These are phyloP conservation scores for Phymastichus coffea DNA, from an alignment of 1,140 invertebrate genomes.

Conservation along the genomic window DNA sequence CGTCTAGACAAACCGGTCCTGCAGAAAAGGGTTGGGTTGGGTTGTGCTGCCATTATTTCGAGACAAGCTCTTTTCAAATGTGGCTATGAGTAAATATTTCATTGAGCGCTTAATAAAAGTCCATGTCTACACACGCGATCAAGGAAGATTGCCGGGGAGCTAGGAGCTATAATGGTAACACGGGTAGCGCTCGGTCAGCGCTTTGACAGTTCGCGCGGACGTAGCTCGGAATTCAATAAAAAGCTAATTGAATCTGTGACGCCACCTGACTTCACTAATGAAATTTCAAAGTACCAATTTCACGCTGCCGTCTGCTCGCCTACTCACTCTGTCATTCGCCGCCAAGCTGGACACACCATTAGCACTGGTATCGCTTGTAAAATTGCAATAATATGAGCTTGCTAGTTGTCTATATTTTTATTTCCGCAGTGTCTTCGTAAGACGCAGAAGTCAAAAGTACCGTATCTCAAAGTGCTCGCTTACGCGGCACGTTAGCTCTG, in stretches of 20 bases:
- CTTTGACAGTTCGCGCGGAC: conserved; percentile 56
- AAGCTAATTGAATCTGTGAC: conserved; percentile 58
- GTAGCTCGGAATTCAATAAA: conserved; percentile 57
- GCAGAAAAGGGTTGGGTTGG: too few relatives aligned
- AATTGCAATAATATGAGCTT: conserved; percentile 44
- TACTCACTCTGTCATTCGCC: conserved; percentile 1
- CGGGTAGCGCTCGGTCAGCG: conserved; percentile 15
- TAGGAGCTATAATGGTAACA: too few relatives aligned
- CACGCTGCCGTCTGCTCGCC: conserved; percentile 47
- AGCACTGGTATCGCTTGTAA: conserved; percentile 25
- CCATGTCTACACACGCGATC: too few relatives aligned
- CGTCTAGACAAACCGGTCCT: conserved; percentile 32
- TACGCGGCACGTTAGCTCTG: not conserved
- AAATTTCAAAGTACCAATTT: conserved; percentile 59
- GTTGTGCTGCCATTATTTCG: too few relatives aligned
- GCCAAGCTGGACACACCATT: not conserved
- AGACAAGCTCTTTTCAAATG: too few relatives aligned
- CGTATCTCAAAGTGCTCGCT: too few relatives aligned
- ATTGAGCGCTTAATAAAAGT: too few relatives aligned
- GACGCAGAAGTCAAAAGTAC: too few relatives aligned
- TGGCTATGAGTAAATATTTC: too few relatives aligned
- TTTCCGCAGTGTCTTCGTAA: too few relatives aligned
- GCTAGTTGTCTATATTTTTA: too few relatives aligned
- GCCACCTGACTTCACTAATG: conserved; percentile 58
- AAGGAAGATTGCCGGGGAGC: too few relatives aligned